These are phyloP conservation scores for Elephantulus edwardii DNA, from an alignment of 2,113 vertebrate genomes.

Conservation along the genomic window DNA sequence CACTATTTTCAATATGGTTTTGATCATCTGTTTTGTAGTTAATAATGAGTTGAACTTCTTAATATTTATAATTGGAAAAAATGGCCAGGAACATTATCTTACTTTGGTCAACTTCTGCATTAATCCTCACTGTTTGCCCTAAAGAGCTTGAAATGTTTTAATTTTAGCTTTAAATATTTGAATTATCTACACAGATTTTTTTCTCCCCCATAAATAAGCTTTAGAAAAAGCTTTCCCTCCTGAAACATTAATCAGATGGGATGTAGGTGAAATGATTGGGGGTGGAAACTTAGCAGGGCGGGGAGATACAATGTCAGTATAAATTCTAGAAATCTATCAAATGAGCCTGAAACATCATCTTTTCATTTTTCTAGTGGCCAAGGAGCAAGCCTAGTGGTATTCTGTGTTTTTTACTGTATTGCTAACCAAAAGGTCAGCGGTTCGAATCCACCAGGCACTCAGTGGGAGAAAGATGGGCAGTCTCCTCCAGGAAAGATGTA, in stretches of 20 bases:
- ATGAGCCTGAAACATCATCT: neutral
- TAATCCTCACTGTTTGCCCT: neutral
- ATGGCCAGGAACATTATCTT: neutral
- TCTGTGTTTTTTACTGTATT: no score
- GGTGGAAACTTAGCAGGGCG: neutral
- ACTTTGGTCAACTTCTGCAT: neutral
- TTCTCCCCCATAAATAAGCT: slow-evolving; percentile 24
- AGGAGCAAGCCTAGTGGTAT: no score
- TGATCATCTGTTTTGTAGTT: neutral
- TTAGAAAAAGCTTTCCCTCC: no score
- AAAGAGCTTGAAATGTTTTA: neutral
- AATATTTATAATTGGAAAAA: neutral
- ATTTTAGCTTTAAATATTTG: slow-evolving; percentile 42
- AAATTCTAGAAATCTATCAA: neutral
- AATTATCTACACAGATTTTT: slow-evolving; percentile 21
- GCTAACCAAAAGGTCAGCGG: no score
- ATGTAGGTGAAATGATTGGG: neutral
- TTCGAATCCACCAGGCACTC: no score
- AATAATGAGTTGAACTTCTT: slow-evolving; percentile 1
- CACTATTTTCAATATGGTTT: neutral
- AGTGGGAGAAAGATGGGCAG: no score
- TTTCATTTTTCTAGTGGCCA: neutral
- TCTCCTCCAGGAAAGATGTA: no score
- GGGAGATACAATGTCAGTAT: neutral
- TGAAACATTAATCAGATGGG: slow-evolving; percentile 6